Conservation (phyloP, 2,113 vertebrate species). For the Pterocles orientalis region DNA sequence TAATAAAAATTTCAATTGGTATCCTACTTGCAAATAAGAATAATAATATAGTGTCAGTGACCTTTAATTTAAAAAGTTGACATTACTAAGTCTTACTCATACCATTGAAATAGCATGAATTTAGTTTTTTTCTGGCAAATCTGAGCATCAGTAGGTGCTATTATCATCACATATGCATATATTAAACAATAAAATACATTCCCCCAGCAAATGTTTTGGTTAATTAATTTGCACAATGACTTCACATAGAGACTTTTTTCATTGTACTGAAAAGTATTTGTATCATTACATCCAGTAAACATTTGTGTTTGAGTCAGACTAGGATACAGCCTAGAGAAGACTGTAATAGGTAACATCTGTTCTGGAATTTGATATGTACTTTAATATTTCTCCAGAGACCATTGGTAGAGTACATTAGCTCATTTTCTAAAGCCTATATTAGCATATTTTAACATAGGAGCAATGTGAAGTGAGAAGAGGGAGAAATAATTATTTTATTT, state of each 20-base stretch:
- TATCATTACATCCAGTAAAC: not conserved
- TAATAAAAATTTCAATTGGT: not conserved
- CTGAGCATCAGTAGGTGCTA: not conserved
- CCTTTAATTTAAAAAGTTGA: not conserved
- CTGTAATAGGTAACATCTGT: slow-evolving; percentile 18
- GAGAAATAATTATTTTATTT: not conserved
- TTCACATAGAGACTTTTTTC: not conserved
- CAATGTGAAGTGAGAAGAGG: not conserved
- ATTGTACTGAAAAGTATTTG: not conserved
- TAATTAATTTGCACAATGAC: not conserved
- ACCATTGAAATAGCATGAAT: not conserved
- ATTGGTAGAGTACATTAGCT: not conserved
- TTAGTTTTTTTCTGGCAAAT: not conserved
- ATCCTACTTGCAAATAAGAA: not conserved
- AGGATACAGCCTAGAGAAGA: not conserved
- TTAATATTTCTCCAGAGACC: slow-evolving; percentile 14
- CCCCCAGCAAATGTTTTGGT: not conserved
- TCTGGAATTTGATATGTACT: not conserved
- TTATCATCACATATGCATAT: not conserved
- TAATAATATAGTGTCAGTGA: not conserved
- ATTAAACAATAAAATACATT: not conserved
- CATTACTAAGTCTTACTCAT: not conserved
- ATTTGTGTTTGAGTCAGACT: not conserved
- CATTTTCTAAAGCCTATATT: not conserved
- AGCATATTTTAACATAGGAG: not conserved